phyloP scores from a whole-genome alignment of 2,888 invertebrate species.

The Nycteola revayana region DNA sequence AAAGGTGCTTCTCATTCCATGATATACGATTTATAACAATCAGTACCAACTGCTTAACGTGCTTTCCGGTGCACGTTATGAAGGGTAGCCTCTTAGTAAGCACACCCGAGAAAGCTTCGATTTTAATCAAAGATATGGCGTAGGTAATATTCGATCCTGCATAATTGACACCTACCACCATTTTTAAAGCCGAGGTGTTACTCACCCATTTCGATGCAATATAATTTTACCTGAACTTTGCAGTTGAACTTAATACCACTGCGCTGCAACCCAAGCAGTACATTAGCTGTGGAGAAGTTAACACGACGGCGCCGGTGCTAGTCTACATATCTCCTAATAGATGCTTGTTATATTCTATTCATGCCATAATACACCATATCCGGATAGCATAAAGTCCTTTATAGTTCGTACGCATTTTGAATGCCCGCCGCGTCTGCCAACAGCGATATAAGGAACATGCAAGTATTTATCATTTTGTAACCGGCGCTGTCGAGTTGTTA shows the following conservation, averaged over 20 bases:
- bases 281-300: slow-evolving; percentile 7
- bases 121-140: too few species aligned
- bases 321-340: slow-evolving; percentile 21
- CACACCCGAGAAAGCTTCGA: too few species aligned
- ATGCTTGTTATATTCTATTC: slow-evolving; percentile 5
- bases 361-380: slow-evolving; percentile 7
- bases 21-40: too few species aligned
- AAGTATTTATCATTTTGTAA: slow-evolving; percentile 38
- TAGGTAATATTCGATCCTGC: too few species aligned
- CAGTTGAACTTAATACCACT: not conserved
- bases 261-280: slow-evolving; percentile 2
- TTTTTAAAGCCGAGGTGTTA: too few species aligned
- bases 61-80: too few species aligned
- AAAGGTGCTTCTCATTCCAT: too few species aligned
- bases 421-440: slow-evolving; percentile 11
- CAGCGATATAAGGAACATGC: slow-evolving; percentile 6
- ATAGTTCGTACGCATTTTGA: slow-evolving; percentile 5
- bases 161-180: too few species aligned
- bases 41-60: too few species aligned
- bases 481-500: slow-evolving; percentile 32
- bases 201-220: too few species aligned
- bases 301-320: slow-evolving; percentile 16
- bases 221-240: too few species aligned
- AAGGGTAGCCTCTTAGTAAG: too few species aligned
- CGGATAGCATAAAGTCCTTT: slow-evolving; percentile 1